phyloP scores from a whole-genome alignment of 2,797 vertebrate genomes.

The Phrynocephalus forsythii region DNA sequence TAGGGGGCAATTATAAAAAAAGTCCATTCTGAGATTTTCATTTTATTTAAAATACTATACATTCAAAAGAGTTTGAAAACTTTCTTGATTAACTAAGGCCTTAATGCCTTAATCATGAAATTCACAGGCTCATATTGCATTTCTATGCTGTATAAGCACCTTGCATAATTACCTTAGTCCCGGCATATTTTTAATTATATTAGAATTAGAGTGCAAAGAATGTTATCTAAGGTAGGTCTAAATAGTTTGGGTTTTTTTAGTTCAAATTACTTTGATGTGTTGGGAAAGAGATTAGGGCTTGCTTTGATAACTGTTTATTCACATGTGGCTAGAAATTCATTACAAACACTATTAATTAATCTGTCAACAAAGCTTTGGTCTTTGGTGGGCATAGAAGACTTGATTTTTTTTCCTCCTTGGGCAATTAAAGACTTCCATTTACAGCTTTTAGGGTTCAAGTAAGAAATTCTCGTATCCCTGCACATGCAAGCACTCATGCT shows the following conservation, averaged over 20 bases:
- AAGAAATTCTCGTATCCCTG: neutral
- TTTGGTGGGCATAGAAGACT: conserved; percentile 51
- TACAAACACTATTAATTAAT: conserved; percentile 74
- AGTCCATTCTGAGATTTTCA: conserved; percentile 23
- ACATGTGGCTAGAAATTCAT: conserved; percentile 72
- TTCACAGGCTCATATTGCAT: conserved; percentile 16
- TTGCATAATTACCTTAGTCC: conserved; percentile 66
- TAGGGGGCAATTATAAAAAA: conserved; percentile 5
- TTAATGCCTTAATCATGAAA: conserved; percentile 34
- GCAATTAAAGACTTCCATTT: conserved; percentile 56
- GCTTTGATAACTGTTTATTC: conserved; percentile 60
- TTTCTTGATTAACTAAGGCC: conserved; percentile 43
- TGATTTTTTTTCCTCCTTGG: conserved; percentile 45
- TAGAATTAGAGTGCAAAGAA: conserved; percentile 66
- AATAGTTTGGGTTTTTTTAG: conserved; percentile 41
- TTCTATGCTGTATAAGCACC: conserved; percentile 60
- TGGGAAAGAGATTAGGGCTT: conserved; percentile 60
- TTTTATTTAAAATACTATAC: conserved; percentile 4
- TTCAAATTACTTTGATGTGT: conserved; percentile 51
- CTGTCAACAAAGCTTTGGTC: conserved; percentile 73
- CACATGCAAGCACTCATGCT: neutral
- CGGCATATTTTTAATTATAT: conserved; percentile 70
- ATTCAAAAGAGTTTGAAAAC: conserved; percentile 35
- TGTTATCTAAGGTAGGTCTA: conserved; percentile 59
- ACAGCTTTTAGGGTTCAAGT: neutral